Conservation (phyloP, 2,113 vertebrate genomes). For the Emydura subglobosa region DNA sequence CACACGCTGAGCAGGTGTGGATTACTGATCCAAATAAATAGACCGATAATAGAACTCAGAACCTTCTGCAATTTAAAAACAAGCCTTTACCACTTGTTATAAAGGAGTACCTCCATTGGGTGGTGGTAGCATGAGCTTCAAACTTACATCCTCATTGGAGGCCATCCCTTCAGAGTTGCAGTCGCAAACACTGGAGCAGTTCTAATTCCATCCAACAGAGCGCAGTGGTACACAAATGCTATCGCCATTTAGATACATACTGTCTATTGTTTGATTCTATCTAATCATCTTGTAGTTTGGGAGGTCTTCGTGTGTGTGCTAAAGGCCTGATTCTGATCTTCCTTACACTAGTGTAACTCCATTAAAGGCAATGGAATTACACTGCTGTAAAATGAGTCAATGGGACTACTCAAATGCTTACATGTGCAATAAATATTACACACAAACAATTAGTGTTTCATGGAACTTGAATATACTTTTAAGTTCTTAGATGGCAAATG, state of each 20-base stretch:
- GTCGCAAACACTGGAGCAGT: rapidly evolving
- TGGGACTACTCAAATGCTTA: not conserved
- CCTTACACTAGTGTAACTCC: rapidly evolving
- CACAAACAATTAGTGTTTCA: not conserved
- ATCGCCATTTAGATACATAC: rapidly evolving
- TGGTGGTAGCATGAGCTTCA: not conserved
- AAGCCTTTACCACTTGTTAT: rapidly evolving
- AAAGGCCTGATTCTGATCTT: not conserved
- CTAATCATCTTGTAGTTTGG: not conserved
- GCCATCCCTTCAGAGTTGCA: rapidly evolving
- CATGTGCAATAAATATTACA: not conserved
- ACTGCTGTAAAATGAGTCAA: not conserved
- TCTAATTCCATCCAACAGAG: not conserved
- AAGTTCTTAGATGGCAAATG: not conserved
- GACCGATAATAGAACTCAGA: not conserved
- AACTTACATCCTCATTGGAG: not conserved
- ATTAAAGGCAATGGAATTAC: rapidly evolving
- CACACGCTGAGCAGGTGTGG: not conserved
- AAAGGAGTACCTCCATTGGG: not conserved
- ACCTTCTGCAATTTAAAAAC: not conserved
- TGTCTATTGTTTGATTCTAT: rapidly evolving
- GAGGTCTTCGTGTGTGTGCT: not conserved
- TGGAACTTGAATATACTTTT: rapidly evolving
- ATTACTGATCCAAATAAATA: not conserved
- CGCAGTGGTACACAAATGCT: rapidly evolving